Evolutionary conservation across 1,140 invertebrate genomes (phyloP).

Genomic region (Drosophila ironensis): DNA sequence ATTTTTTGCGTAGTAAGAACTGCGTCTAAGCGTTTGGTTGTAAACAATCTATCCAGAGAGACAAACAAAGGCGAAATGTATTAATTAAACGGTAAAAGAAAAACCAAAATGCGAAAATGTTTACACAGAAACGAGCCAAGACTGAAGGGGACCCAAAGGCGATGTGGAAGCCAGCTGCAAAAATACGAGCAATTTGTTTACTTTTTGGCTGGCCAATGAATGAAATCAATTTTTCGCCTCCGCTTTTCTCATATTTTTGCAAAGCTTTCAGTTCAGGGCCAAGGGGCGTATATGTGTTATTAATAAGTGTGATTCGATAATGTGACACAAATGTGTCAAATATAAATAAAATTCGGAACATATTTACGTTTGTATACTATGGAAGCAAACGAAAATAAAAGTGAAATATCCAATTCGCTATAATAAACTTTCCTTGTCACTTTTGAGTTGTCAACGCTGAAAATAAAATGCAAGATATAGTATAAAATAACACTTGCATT

Average conservation of each 20-base stretch:
- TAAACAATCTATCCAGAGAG: conserved; percentile 41
- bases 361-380: not conserved
- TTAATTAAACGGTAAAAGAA: conserved; percentile 57
- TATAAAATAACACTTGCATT: not conserved
- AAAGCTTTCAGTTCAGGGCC: conserved; percentile 50
- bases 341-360: conserved; percentile 4
- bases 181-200: conserved; percentile 60
- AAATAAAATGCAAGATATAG: too few species aligned
- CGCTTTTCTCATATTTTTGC: conserved; percentile 13
- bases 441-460: too few species aligned
- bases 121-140: conserved; percentile 38
- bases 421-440: too few species aligned
- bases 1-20: conserved; percentile 38
- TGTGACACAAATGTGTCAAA: conserved; percentile 49
- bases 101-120: conserved; percentile 47
- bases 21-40: conserved; percentile 48
- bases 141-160: conserved; percentile 2
- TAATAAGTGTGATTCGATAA: conserved; percentile 28
- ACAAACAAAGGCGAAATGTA: conserved; percentile 43
- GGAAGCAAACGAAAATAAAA: conserved; percentile 3
- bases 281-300: conserved; percentile 42
- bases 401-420: too few species aligned
- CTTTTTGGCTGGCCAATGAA: conserved; percentile 37
- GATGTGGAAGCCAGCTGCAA: conserved; percentile 52
- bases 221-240: conserved; percentile 25